Base-by-base conservation (phyloP, 2,888 invertebrate genomes). In the Chesias legatella region DNA sequence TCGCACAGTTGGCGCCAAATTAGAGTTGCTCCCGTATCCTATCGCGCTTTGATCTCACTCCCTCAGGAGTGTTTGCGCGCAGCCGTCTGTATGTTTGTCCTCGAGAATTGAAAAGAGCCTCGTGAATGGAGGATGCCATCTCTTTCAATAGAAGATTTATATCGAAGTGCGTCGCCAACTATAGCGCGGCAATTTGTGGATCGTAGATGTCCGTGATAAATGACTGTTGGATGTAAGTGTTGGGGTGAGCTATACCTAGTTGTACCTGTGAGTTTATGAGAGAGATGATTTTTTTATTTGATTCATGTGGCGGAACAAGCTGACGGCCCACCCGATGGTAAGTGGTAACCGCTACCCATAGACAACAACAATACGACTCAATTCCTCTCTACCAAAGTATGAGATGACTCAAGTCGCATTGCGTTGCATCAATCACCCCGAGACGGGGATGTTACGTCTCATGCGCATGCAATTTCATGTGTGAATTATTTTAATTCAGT, bases 41-140 rank as follows among this genome's bases (percentile, higher is more conserved):
- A 86, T 86, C 86, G 80, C 69, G 67, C 85, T 86, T 85, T 86
- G 85, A 85, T 85, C 85, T 85, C 79, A 29, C 63, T 70, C 67
- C 63, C 59, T 53, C 51, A 73, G 72, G 76, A 84, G 85, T 83
- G 84, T 85, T 83, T 84, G 74, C 62, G 49, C 42, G 56, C 58
- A 35, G 53, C 56, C 67, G 78, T 72, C 79, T 74, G 79, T 69
- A 61, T 85, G 79, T 85, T 81, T 86, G 81, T 80, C 72, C 67
- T 61, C 48, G 31, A 49, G 54, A 51, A 62, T 67, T 83, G 82
- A 84, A 85, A 74, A 68, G 79, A 71, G 63, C 60, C 61, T 53
- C 60, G 65, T 67, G 77, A 84, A 84, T 80, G 74, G 69, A 67
- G 72, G 63, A 66, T 55, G 60, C 60, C 62, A 52, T 53, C 60